Evolutionary conservation across 2,888 invertebrate genomes (phyloP).

Genomic region (Mesorhabditis sp.): DNA sequence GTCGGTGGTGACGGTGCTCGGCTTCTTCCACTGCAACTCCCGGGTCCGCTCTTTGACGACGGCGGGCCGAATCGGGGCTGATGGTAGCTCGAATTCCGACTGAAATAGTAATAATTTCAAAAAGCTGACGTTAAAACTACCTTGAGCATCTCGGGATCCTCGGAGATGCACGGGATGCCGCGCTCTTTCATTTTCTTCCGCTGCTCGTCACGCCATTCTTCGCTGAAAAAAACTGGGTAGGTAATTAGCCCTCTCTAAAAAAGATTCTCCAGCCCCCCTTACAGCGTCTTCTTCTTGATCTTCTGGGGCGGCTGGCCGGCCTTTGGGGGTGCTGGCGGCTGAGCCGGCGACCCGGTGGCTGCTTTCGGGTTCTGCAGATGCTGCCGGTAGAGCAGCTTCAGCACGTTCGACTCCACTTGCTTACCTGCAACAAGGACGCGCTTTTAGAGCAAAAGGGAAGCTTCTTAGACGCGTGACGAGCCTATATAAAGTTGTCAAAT

Average conservation of each 20-base stretch:
- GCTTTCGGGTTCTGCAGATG: background rate
- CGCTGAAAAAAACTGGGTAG: background rate
- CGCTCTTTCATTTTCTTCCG: constrained; percentile 1
- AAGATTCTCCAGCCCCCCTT: too few relatives aligned
- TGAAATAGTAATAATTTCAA: background rate
- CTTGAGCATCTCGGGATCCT: background rate
- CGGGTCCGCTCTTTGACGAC: background rate
- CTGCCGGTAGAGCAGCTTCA: background rate
- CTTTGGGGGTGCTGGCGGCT: background rate
- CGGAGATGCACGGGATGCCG: background rate
- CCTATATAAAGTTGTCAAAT: too few relatives aligned
- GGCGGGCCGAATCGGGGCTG: background rate
- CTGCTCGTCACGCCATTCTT: background rate
- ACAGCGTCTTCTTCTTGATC: background rate
- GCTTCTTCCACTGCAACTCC: background rate
- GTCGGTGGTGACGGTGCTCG: background rate
- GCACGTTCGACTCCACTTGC: background rate
- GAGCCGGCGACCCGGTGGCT: background rate
- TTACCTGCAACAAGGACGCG: background rate
- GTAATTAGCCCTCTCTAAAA: too few relatives aligned
- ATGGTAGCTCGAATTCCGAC: background rate
- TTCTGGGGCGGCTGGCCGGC: background rate
- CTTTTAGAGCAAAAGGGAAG: too few relatives aligned
- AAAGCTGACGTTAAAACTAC: background rate
- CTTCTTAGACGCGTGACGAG: too few relatives aligned